Evolutionary conservation across 2,113 vertebrate genomes (phyloP).

Genomic region (Burhinus bistriatus): DNA sequence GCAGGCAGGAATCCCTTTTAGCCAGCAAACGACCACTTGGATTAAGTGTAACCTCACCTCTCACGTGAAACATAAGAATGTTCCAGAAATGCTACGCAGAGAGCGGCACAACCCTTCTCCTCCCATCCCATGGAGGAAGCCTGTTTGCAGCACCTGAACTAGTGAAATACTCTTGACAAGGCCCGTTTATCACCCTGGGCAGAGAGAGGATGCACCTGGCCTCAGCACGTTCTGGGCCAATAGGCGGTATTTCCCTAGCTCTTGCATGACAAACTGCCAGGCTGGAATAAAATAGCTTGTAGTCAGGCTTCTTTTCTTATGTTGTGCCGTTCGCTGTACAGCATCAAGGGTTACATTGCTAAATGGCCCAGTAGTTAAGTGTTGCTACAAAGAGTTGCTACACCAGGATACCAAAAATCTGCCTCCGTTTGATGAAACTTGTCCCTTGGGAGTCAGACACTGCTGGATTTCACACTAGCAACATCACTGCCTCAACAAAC

Average conservation of each 20-base stretch:
- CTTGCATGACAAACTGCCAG: not conserved
- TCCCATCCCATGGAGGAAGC: not conserved
- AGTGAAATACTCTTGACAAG: not conserved
- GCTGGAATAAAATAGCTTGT: not conserved
- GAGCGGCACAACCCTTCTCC: not conserved
- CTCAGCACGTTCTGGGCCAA: not conserved
- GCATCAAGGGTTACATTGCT: not conserved
- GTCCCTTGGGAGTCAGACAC: not conserved
- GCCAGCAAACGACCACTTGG: not conserved
- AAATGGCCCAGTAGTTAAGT: not conserved
- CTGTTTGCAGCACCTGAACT: not conserved
- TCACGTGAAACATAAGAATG: not conserved
- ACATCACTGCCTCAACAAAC: not conserved
- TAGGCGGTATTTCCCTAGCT: not conserved
- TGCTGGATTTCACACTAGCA: not conserved
- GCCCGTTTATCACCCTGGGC: not conserved
- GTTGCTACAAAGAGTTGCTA: not conserved
- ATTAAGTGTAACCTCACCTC: not conserved
- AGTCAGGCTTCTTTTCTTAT: not conserved
- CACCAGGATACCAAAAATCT: not conserved
- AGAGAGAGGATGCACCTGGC: slow-evolving; percentile 56
- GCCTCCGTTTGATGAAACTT: not conserved
- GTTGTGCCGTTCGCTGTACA: not conserved
- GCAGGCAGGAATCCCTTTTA: not conserved
- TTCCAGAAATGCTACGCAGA: not conserved